Base-by-base conservation (phyloP, 2,888 invertebrate species). In the Halictus quadricinctus region DNA sequence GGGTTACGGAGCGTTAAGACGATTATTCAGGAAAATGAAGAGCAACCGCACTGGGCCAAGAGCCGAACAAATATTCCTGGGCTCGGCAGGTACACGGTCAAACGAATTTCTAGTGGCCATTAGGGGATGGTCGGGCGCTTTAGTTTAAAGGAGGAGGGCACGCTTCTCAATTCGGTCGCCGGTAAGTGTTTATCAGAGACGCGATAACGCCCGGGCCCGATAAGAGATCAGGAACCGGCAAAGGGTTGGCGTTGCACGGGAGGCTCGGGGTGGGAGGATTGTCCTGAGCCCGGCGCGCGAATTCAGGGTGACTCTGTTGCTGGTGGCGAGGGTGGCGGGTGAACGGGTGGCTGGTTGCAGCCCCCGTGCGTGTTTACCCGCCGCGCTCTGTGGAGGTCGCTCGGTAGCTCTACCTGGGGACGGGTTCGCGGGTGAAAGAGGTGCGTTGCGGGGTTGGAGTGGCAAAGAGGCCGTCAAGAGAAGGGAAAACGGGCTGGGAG, bases 321-420 rank as follows among this genome's bases (percentile, higher is more conserved):
- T 72, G 58, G 72, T 43, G 64, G 48, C n/a, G 8, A 46, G 70
- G 36, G 36, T 43, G 43, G 74, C 6, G 18, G 29, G 36, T 0
- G 36, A 36, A 36, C 36, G 36, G 36, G 79, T 72, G 73, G 36
- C 43, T 70, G 73, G 86, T 79, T 58, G 80, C 75, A 81, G 48
- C 58, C 46, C 25, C 69, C 60, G 83, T 70, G 72, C 69, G 66
- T 82, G 84, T 79, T 81, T 81, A 58, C 72, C 48, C 78, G 69
- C 43, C 43, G 48, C 43, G 48, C 43, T 64, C 41, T 18, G 69
- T 66, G 73, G 74, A 79, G 74, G 81, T 83, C 77, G 79, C 79
- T 36, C 41, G 69, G 41, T 3, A 79, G 87, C 69, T 85, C 79
- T 76, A 87, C 85, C 83, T 83, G 81, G 83, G 82, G 77, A 84